These are phyloP conservation scores for Ganaspis brasiliensis DNA, from an alignment of 2,888 invertebrate species.

Conservation along the genomic window DNA sequence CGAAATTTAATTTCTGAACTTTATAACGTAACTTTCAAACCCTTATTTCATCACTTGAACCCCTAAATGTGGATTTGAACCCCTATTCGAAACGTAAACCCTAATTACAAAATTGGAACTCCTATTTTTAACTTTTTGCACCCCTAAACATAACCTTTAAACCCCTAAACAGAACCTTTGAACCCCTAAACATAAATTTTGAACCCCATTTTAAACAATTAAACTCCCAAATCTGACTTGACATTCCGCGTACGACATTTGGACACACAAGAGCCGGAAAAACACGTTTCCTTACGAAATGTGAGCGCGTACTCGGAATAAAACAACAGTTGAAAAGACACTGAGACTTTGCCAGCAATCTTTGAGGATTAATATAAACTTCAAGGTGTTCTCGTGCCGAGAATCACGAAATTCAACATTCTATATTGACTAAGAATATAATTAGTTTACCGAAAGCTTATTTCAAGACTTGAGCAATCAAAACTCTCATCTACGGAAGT, in stretches of 20 bases:
- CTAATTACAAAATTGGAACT: no score
- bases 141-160: no score
- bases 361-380: constrained; percentile 78
- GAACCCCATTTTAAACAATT: background rate
- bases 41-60: no score
- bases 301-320: constrained; percentile 45
- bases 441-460: constrained; percentile 77
- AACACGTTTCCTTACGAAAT: constrained; percentile 11
- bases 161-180: no score
- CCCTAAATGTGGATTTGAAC: no score
- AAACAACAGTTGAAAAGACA: constrained; percentile 67
- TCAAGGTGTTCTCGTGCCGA: constrained; percentile 70
- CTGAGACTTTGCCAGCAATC: constrained; percentile 73
- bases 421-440: constrained; percentile 68
- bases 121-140: no score
- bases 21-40: no score
- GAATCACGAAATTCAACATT: constrained; percentile 58
- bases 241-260: background rate
- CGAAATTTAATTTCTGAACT: no score
- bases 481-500: constrained; percentile 47
- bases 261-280: background rate
- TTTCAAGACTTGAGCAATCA: constrained; percentile 68
- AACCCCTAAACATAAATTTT: no score
- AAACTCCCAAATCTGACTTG: background rate
- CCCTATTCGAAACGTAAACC: no score